phyloP scores from a whole-genome alignment of 2,888 invertebrate species.

The Drosophila dives region DNA sequence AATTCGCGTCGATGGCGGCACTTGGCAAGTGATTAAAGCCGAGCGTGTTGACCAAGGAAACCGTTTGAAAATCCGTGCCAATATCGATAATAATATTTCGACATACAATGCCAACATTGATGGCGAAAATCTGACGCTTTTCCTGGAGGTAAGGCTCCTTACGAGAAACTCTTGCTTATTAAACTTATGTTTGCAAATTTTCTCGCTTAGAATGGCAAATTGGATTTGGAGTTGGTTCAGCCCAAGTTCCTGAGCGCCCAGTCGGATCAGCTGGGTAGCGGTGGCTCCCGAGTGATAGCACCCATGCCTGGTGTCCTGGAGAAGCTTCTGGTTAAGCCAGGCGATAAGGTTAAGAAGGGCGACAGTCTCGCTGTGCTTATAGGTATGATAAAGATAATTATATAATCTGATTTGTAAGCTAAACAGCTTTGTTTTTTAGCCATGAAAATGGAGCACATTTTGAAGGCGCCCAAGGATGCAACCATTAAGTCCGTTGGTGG shows the following conservation, averaged over 20 bases:
- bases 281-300: slow-evolving; percentile 89
- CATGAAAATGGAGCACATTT: slow-evolving; percentile 99
- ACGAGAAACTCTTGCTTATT: background rate
- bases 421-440: slow-evolving; percentile 86
- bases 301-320: slow-evolving; percentile 99
- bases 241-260: slow-evolving; percentile 87
- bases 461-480: slow-evolving; percentile 93
- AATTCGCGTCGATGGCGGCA: slow-evolving; percentile 86
- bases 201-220: slow-evolving; percentile 88
- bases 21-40: slow-evolving; percentile 86
- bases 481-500: slow-evolving; percentile 90
- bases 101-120: slow-evolving; percentile 87
- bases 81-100: slow-evolving; percentile 86
- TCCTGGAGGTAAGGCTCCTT: slow-evolving; percentile 86
- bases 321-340: slow-evolving; percentile 92
- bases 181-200: background rate
- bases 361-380: slow-evolving; percentile 97
- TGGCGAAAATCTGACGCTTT: slow-evolving; percentile 87
- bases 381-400: slow-evolving; percentile 56
- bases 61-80: slow-evolving; percentile 85
- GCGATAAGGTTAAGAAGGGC: slow-evolving; percentile 93
- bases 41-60: slow-evolving; percentile 83
- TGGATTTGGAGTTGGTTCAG: slow-evolving; percentile 87
- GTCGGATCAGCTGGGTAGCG: slow-evolving; percentile 81
- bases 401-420: background rate